phyloP scores from a whole-genome alignment of 1,140 invertebrate genomes.

The Drosophila grimshawi region DNA sequence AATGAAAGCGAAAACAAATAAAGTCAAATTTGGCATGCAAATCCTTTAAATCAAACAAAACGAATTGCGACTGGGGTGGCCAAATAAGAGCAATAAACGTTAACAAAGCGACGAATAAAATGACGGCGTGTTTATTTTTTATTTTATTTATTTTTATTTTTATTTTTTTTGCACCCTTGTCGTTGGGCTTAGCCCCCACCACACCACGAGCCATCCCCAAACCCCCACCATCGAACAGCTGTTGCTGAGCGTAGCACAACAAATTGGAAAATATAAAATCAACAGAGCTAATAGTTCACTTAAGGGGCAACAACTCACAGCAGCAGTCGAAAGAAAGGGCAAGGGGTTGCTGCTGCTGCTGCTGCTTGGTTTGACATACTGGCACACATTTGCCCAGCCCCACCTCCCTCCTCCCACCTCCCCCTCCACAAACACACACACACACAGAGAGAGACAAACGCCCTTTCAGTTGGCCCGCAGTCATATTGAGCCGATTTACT shows the following conservation, averaged over 20 bases:
- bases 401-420: no score
- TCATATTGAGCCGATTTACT: conserved; percentile 79
- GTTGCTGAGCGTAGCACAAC: conserved; percentile 53
- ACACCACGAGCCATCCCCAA: not conserved
- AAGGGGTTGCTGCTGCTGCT: conserved; percentile 20
- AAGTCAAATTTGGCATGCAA: conserved; percentile 78
- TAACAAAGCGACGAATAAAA: conserved; percentile 59
- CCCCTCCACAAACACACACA: not conserved
- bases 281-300: conserved; percentile 82
- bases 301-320: conserved; percentile 54
- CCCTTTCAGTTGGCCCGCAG: conserved; percentile 54
- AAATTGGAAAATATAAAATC: conserved; percentile 82
- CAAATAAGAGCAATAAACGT: conserved; percentile 70
- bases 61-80: conserved; percentile 47
- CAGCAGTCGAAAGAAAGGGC: conserved; percentile 1
- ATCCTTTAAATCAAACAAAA: conserved; percentile 78
- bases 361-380: conserved; percentile 63
- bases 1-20: conserved; percentile 67
- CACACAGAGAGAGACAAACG: conserved; percentile 1
- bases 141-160: no score
- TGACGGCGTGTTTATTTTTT: conserved; percentile 60
- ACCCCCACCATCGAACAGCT: conserved; percentile 21
- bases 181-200: not conserved
- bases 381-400: conserved; percentile 61
- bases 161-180: conserved; percentile 3